Percentiles rank a stretch among this genome's conserved stretches.
These are phyloP conservation scores for Hippolais icterina DNA, from an alignment of 2,113 vertebrate species.

Conservation along the genomic window DNA sequence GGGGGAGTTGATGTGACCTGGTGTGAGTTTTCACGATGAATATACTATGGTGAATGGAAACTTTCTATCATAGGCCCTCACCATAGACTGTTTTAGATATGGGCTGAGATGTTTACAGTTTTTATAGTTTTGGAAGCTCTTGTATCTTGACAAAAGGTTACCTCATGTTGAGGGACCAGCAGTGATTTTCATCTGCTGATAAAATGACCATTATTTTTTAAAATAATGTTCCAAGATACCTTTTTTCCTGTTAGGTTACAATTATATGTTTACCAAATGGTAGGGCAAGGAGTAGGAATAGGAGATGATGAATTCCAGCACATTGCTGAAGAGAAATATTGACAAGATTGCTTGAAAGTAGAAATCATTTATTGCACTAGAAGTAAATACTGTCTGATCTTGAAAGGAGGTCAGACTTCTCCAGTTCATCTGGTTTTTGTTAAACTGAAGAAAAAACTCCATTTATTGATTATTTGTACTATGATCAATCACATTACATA, in stretches of 20 bases:
- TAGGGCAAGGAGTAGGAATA: not conserved
- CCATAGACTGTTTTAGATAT: not conserved
- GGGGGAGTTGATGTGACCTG: not conserved
- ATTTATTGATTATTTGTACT: not conserved
- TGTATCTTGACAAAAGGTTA: not conserved
- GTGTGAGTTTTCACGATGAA: not conserved
- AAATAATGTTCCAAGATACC: not conserved
- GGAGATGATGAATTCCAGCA: not conserved
- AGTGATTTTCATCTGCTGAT: not conserved
- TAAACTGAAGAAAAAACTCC: not conserved
- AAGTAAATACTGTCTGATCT: not conserved
- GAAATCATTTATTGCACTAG: not conserved
- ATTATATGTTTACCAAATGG: not conserved
- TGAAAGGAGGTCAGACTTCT: not conserved
- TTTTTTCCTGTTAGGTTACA: not conserved
- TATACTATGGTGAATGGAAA: not conserved
- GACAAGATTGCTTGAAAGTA: not conserved
- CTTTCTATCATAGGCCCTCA: not conserved
- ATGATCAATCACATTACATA: not conserved
- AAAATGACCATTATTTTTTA: not conserved
- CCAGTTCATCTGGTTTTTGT: not conserved
- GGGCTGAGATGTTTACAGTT: not conserved
- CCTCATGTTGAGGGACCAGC: not conserved
- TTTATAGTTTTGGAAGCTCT: not conserved
- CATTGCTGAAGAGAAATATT: not conserved